These are phyloP conservation scores for Amblyteles armatorius DNA, from an alignment of 2,888 invertebrate species.

Conservation along the genomic window DNA sequence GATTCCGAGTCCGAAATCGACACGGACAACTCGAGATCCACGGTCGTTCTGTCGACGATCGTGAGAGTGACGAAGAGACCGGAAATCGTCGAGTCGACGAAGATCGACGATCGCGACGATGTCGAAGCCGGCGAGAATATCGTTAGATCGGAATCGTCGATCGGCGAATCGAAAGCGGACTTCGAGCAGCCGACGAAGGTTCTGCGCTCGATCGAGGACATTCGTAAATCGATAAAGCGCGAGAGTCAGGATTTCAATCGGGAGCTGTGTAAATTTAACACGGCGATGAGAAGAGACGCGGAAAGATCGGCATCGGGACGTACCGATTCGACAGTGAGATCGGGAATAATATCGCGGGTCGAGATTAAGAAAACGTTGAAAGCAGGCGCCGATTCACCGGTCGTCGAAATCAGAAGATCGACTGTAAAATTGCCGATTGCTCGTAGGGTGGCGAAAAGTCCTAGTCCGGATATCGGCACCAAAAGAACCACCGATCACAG, in stretches of 20 bases:
- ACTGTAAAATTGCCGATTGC: conserved; percentile 67
- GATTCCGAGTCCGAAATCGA: conserved; percentile 66
- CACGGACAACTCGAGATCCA: conserved; percentile 52
- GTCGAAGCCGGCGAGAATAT: conserved; percentile 20
- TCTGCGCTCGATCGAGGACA: conserved; percentile 76
- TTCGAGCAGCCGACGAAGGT: conserved; percentile 55
- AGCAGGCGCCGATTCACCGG: conserved; percentile 55
- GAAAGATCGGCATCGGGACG: conserved; percentile 11
- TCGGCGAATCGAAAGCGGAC: conserved; percentile 26
- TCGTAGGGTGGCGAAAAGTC: conserved; percentile 75
- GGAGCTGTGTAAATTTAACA: conserved; percentile 58
- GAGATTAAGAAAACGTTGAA: conserved; percentile 63
- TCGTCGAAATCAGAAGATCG: conserved; percentile 64
- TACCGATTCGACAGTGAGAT: conserved; percentile 28
- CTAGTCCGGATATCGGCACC: conserved; percentile 73
- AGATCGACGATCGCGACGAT: conserved; percentile 44
- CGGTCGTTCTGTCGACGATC: conserved; percentile 49
- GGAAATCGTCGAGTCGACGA: conserved; percentile 29
- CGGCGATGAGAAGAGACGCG: conserved; percentile 39
- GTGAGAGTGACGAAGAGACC: conserved; percentile 45
- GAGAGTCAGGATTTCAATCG: conserved; percentile 63
- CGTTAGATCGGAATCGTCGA: conserved; percentile 4
- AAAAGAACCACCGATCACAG: conserved; percentile 67
- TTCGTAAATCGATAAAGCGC: conserved; percentile 74
- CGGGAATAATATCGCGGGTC: conserved; percentile 58